Percentiles rank a stretch among this genome's conserved stretches.
Evolutionary conservation across 2,888 invertebrate species (phyloP).

Genomic region (Leptopilina drosophilae): DNA sequence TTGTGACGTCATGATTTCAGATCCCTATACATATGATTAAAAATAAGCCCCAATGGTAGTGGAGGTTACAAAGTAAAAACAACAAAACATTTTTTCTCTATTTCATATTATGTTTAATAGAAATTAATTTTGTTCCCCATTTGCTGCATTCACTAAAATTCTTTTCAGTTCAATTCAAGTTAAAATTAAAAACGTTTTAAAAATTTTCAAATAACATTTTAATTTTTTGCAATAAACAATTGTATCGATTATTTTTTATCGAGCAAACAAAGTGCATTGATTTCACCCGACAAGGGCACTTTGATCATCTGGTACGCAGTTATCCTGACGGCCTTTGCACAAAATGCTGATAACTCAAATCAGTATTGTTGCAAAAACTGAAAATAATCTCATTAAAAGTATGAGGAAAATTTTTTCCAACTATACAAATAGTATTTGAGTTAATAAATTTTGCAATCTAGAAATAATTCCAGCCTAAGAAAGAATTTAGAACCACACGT

Average conservation of each 20-base stretch:
- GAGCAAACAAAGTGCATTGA: slow-evolving; percentile 40
- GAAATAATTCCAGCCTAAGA: no score
- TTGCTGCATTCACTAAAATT: background rate
- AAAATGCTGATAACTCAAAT: slow-evolving; percentile 28
- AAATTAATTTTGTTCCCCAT: background rate
- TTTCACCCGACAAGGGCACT: slow-evolving; percentile 38
- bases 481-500: background rate
- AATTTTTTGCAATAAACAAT: slow-evolving; percentile 11
- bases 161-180: background rate
- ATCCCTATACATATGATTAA: no score
- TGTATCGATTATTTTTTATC: slow-evolving; percentile 12
- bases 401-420: background rate
- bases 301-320: slow-evolving; percentile 37
- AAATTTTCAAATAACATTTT: background rate
- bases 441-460: no score
- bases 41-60: no score
- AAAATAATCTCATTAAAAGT: slow-evolving; percentile 11
- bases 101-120: no score
- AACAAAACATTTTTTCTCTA: no score
- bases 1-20: no score
- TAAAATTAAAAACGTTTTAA: background rate
- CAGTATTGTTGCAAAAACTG: slow-evolving; percentile 14
- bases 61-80: no score
- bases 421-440: no score
- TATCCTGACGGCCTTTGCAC: slow-evolving; percentile 38